Base-by-base conservation (phyloP, 1,140 invertebrate genomes). In the Elysia chlorotica region DNA sequence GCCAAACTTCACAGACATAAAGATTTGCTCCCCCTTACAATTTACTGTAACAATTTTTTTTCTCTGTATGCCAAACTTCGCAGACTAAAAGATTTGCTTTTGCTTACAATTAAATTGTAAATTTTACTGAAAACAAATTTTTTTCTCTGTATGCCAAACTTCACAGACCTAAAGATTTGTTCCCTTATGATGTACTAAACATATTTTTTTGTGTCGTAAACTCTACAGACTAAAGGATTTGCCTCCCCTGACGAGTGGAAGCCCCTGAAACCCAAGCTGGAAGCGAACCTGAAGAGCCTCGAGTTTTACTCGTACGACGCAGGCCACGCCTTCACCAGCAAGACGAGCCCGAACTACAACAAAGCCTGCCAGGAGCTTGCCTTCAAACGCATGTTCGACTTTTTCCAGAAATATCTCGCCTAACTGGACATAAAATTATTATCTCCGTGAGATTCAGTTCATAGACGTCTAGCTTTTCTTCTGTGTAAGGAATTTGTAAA, bases 241-340 rank as follows among this genome's bases (percentile, higher is more conserved):
- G 10, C 56, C 21, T 71, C 69, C 10, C 69, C 69, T 30, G 69
- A 2, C 33, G 69, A 71, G 28, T 71, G 37, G 36, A 56, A 57
- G 10, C 57, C 57, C 23, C 38, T 71, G 1, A 35, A 53, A 23
- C 37, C 14, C 2, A 71, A 71, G 38, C 38, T 71, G 25, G 59
- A 5, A 19, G n/a, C 25, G 4, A 21, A 21, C 33, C 25, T 69
- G 33, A 69, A 69, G 31, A 5, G n/a, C n/a, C 37, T 71, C 17
- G 73, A 77, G 37, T 77, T 77, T 33, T 70, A 74, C 53, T 23
- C n/a, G 6, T 76, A 77, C 35, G 67, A 66, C 19, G 73, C 74
- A 1, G 76, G 66, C 10, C 74, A 78, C 66, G 76, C 70, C 37
- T 75, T 78, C 71, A 78, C 71, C 19, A 75, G 73, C 65, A 71